phyloP scores from a whole-genome alignment of 2,797 vertebrate species.

The Sphenopsis melanotis region DNA sequence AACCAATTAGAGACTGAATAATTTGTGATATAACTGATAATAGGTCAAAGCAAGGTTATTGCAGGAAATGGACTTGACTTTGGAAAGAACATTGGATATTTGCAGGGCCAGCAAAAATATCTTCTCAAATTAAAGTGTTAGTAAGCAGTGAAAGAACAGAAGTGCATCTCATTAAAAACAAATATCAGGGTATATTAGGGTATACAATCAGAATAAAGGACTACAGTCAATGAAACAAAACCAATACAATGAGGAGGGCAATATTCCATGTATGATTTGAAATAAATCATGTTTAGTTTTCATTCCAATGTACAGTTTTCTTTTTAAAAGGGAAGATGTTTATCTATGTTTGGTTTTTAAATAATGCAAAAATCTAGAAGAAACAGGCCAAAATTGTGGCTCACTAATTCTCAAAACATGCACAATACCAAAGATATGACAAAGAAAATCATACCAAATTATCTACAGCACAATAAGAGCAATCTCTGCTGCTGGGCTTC shows the following conservation, averaged over 20 bases:
- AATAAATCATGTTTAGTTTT: not conserved
- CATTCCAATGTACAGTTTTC: not conserved
- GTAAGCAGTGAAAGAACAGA: conserved; percentile 50
- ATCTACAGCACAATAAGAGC: not conserved
- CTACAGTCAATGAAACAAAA: not conserved
- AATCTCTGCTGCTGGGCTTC: not conserved
- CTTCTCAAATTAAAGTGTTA: conserved; percentile 55
- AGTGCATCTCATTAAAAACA: conserved; percentile 41
- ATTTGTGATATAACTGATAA: conserved; percentile 58
- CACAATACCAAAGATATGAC: not conserved
- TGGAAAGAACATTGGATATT: conserved; percentile 49
- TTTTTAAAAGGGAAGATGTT: not conserved
- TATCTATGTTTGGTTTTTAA: not conserved
- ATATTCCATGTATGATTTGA: not conserved
- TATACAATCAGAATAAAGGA: not conserved
- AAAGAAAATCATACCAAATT: not conserved
- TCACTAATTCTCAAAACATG: not conserved
- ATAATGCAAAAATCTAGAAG: not conserved
- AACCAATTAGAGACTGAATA: conserved; percentile 55
- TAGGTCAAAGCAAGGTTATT: conserved; percentile 61
- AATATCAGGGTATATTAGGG: not conserved
- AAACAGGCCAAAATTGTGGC: not conserved
- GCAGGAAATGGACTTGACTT: conserved; percentile 60
- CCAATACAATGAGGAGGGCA: not conserved
- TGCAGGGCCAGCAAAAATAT: conserved; percentile 39